phyloP scores from a whole-genome alignment of 2,113 vertebrate species.

The Corythornis madagascariensis region DNA sequence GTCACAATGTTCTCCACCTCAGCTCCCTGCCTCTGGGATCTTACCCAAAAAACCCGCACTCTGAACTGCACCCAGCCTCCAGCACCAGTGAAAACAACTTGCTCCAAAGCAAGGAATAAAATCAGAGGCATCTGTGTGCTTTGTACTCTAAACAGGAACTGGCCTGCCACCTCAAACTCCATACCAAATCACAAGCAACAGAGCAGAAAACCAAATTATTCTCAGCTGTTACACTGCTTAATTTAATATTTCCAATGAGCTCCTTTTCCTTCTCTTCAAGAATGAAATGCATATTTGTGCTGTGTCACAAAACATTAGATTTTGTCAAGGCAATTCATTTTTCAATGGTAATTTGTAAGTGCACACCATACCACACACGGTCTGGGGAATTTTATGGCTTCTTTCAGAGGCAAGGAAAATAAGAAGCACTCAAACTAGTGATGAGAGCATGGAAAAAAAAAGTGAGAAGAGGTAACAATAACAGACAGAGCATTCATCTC shows the following conservation, averaged over 20 bases:
- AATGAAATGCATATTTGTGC: slow-evolving; percentile 86
- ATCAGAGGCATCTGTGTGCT: slow-evolving; percentile 13
- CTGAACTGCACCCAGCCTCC: neutral
- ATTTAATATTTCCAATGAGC: slow-evolving; percentile 97
- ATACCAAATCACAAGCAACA: slow-evolving; percentile 85
- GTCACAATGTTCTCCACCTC: neutral
- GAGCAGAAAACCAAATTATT: slow-evolving; percentile 99
- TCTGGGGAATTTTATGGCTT: slow-evolving; percentile 53
- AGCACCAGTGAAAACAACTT: neutral
- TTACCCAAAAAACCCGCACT: neutral
- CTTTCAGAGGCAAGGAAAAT: slow-evolving; percentile 36
- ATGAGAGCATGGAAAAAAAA: neutral
- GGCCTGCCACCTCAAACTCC: slow-evolving; percentile 79
- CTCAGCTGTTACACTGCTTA: slow-evolving; percentile 95
- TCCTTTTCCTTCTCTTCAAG: slow-evolving; percentile 81
- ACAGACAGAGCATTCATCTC: slow-evolving; percentile 9
- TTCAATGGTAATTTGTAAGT: slow-evolving; percentile 84
- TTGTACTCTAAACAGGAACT: slow-evolving; percentile 60
- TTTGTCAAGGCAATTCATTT: slow-evolving; percentile 87
- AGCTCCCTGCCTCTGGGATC: neutral
- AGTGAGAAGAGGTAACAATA: slow-evolving; percentile 13
- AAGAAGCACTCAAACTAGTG: slow-evolving; percentile 6
- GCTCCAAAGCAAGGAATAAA: neutral
- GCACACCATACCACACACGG: slow-evolving; percentile 57
- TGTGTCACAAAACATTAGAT: slow-evolving; percentile 94